A percentile compares a stretch with the other conserved stretches of the same genome.
Evolutionary conservation across 2,888 invertebrate species (phyloP).

Genomic region (Oligia strigilis): DNA sequence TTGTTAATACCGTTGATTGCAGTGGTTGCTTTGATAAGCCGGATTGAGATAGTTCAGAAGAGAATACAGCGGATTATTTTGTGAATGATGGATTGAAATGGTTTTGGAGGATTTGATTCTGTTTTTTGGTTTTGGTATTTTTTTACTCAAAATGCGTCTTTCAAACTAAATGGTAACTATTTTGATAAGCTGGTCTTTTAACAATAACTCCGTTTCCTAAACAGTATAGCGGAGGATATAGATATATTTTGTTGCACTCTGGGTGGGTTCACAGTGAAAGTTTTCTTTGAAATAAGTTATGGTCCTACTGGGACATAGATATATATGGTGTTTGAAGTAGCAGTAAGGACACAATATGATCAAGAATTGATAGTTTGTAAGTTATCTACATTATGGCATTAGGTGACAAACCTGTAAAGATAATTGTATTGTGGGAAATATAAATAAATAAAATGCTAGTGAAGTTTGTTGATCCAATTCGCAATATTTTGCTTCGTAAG

Average conservation of each 20-base stretch:
- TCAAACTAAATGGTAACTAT: not conserved
- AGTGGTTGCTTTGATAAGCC: constrained; percentile 32
- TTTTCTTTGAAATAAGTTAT: no score
- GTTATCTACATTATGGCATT: no score
- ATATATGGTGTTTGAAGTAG: no score
- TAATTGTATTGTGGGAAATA: no score
- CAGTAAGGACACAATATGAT: no score
- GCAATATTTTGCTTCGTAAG: not conserved
- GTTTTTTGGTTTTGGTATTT: constrained; percentile 6
- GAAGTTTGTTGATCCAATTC: not conserved
- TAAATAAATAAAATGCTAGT: not conserved
- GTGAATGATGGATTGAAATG: not conserved
- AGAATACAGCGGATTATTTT: constrained; percentile 14
- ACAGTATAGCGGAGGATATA: no score
- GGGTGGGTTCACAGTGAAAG: no score
- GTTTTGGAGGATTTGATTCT: not conserved
- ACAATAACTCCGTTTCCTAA: no score
- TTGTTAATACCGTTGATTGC: constrained; percentile 27
- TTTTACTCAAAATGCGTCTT: not conserved
- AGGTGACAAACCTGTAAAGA: no score
- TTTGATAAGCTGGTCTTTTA: not conserved
- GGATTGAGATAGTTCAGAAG: constrained; percentile 2
- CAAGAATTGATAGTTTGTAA: no score
- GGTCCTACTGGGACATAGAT: no score
- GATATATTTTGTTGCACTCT: no score